A percentile compares a stretch with the other conserved stretches of the same genome.
These are phyloP conservation scores for Prinia subflava DNA, from an alignment of 2,113 vertebrate genomes.

Conservation along the genomic window DNA sequence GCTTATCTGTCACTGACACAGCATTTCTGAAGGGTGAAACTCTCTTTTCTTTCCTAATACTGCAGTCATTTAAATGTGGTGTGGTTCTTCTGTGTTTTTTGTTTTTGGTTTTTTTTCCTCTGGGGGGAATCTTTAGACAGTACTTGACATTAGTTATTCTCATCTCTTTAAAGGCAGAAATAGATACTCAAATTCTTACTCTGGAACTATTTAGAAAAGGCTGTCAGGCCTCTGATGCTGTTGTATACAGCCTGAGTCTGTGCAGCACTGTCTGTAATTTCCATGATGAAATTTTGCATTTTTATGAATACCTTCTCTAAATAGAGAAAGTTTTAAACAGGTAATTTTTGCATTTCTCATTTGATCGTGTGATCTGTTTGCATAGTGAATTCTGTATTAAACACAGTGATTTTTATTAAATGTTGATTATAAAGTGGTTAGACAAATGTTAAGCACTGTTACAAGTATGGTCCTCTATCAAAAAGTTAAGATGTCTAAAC, in stretches of 20 bases:
- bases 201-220: neutral
- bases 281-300: neutral
- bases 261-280: neutral
- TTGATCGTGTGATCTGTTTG: neutral
- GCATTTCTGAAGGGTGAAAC: neutral
- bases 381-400: neutral
- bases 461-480: neutral
- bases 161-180: neutral
- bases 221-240: neutral
- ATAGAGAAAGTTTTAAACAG: neutral
- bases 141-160: neutral
- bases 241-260: neutral
- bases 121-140: neutral
- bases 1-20: neutral
- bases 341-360: neutral
- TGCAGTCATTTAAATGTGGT: neutral
- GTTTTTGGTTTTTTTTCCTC: too few relatives aligned
- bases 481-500: neutral
- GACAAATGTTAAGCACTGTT: neutral
- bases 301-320: neutral
- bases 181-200: neutral
- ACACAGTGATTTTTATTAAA: neutral
- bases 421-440: neutral
- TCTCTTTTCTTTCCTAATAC: neutral
- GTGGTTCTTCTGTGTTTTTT: neutral